These are phyloP conservation scores for Julus scandinavius DNA, from an alignment of 2,888 invertebrate species.

Conservation along the genomic window DNA sequence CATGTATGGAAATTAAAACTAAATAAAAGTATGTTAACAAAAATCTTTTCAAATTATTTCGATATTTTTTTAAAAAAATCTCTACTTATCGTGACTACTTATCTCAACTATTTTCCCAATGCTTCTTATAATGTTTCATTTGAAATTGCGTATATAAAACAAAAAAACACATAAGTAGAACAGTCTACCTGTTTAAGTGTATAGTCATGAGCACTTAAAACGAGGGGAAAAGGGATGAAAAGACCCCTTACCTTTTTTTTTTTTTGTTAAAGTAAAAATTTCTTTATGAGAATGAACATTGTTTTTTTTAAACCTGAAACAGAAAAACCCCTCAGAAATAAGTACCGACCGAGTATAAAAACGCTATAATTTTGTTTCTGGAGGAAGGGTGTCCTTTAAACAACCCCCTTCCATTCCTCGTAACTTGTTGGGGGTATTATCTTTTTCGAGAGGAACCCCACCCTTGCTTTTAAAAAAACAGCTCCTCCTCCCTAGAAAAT, in stretches of 20 bases:
- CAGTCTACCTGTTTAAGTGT: no score
- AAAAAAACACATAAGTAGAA: no score
- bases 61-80: no score
- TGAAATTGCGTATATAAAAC: not conserved
- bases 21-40: no score
- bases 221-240: not conserved
- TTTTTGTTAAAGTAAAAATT: not conserved
- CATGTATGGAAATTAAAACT: no score
- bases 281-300: not conserved
- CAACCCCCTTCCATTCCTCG: constrained; percentile 29
- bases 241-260: not conserved
- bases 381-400: not conserved
- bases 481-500: not conserved
- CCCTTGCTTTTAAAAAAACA: constrained; percentile 11
- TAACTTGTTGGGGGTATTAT: constrained; percentile 25
- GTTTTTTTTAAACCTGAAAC: not conserved
- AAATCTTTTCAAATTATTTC: no score
- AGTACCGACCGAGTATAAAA: not conserved
- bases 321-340: not conserved
- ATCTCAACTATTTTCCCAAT: no score
- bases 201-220: not conserved
- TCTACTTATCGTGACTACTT: no score
- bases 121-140: not conserved
- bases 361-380: not conserved
- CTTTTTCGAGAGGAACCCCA: not conserved